Base-by-base conservation (phyloP, 2,888 invertebrate species). In the Apamea monoglypha region DNA sequence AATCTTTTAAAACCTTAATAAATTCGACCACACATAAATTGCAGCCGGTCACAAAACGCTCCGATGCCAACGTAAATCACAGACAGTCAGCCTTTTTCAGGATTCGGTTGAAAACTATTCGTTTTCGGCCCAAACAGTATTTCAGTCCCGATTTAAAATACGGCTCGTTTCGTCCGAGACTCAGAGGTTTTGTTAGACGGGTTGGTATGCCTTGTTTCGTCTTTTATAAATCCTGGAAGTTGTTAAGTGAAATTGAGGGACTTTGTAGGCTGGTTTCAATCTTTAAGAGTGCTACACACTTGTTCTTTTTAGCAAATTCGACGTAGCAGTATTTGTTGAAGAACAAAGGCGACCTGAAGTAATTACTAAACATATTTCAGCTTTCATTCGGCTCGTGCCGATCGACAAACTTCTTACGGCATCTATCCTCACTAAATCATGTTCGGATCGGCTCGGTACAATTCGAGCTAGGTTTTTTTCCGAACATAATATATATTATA, bases 1-100 rank as follows among this genome's bases (percentile, higher is more conserved):
- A 86, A 68, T 68, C 66, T 74, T 87, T 86, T 77, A 68, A 76
- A 87, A 50, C 77, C 68, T 67, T 70, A 50, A 78, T 73, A 85
- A 79, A 83, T 63, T 40, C 7, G 69, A 63, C 64, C 77, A 61
- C 74, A 68, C 66, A 86, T 87, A 87, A 87, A 89, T 85, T 74
- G 75, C 44, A 64, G 14, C 40, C 44, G 61, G 66, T 71, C 63
- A 80, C 63, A 76, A 77, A 78, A 74, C 40, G 61, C 59, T 67
- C 16, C 44, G 59, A 44, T 74, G 32, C 68, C 61, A 61, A 69
- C 74, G 77, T 89, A 90, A 83, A 87, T 90, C 90, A 82, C 75
- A 40, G 68, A 70, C 40, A 75, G 76, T 85, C 81, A 87, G 78
- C 81, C 47, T 81, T 90, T 88, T 83, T 81, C 87, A 56, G 88